Conservation (phyloP, 2,888 invertebrate species). For the Stenoptilia bipunctidactyla region DNA sequence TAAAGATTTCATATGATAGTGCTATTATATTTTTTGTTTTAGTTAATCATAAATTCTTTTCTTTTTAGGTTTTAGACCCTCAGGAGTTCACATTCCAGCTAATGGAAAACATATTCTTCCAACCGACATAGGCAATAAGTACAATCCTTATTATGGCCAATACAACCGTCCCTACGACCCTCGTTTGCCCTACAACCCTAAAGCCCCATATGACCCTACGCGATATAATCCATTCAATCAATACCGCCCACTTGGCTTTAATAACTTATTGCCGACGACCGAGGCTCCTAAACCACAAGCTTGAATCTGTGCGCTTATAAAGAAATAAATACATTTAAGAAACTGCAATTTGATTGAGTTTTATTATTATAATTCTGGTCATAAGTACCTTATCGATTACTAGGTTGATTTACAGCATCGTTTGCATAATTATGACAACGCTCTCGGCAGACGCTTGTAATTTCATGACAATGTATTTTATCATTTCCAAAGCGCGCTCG, state of each 20-base stretch:
- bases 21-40: no score
- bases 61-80: constrained; percentile 67
- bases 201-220: constrained; percentile 5
- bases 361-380: neutral
- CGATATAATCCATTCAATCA: constrained; percentile 7
- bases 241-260: constrained; percentile 1
- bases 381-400: neutral
- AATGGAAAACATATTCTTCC: constrained; percentile 63
- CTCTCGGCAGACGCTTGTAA: neutral
- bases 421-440: constrained; percentile 1
- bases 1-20: neutral
- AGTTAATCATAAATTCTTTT: neutral
- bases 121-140: constrained; percentile 27
- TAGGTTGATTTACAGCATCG: neutral
- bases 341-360: no score
- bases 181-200: constrained; percentile 19
- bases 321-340: no score
- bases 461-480: neutral
- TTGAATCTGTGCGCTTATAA: no score
- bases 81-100: constrained; percentile 76
- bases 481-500: neutral
- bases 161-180: constrained; percentile 10
- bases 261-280: neutral
- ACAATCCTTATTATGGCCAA: constrained; percentile 16
- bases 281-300: neutral